phyloP scores from a whole-genome alignment of 92 coral and sea anemone species.

The Siderastrea radians region DNA sequence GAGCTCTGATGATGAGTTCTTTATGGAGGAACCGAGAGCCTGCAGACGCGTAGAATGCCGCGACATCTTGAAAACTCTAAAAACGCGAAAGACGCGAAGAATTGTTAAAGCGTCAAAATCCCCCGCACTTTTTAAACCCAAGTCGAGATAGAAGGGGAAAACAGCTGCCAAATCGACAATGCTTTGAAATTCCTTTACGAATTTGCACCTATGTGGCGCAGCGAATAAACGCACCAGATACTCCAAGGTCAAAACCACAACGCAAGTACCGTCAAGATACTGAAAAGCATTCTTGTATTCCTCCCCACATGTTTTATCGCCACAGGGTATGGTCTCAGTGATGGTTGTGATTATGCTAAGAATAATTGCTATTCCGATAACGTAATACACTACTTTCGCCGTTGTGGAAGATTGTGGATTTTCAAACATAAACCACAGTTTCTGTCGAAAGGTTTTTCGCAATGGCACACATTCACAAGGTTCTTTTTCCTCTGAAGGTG shows the following conservation, averaged over 20 bases:
- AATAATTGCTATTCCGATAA: constrained; percentile 85
- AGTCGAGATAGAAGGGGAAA: constrained; percentile 88
- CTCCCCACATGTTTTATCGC: constrained; percentile 79
- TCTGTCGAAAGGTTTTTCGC: constrained; percentile 65
- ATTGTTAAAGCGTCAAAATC: constrained; percentile 82
- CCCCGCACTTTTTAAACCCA: constrained; percentile 68
- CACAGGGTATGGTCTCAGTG: constrained; percentile 90
- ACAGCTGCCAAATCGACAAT: constrained; percentile 92
- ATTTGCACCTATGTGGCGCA: constrained; percentile 83
- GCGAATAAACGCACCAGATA: constrained; percentile 85
- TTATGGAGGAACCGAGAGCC: constrained; percentile 87
- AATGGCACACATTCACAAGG: constrained; percentile 59
- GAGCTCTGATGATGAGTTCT: constrained; percentile 94
- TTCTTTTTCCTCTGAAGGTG: constrained; percentile 21
- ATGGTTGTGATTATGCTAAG: constrained; percentile 85
- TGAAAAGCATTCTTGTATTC: constrained; percentile 73
- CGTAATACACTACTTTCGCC: constrained; percentile 76
- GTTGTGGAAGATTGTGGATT: constrained; percentile 76
- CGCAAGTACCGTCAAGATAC: constrained; percentile 89
- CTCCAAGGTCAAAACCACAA: constrained; percentile 84
- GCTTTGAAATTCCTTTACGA: constrained; percentile 87
- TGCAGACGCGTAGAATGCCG: constrained; percentile 87
- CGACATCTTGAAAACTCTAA: constrained; percentile 94
- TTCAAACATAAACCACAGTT: constrained; percentile 85
- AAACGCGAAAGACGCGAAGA: constrained; percentile 89